Base-by-base conservation (phyloP, 1,140 invertebrate species). In the Dendroctonus ponderosae region DNA sequence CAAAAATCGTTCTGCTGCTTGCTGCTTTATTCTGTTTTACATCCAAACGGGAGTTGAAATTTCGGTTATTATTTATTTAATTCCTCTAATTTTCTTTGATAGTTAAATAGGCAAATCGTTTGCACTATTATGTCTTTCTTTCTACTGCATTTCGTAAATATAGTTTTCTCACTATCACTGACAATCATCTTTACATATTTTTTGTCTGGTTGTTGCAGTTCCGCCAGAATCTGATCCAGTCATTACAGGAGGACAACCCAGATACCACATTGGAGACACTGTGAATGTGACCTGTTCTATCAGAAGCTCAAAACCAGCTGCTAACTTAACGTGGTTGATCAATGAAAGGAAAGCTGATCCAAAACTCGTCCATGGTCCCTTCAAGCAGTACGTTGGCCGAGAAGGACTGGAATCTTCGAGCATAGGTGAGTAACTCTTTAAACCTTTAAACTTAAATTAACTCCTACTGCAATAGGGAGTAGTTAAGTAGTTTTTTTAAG, bases 281-380 rank as follows among this genome's bases (percentile, higher is more conserved):
- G 89, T 94, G 9, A 83, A 87, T 15, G 87, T 94, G 11, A 92
- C 92, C 77, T 94, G 92, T 79, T 92, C 91, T 9, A 92, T 91
- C 9, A 87, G 87, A 9, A 81, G 85, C 69, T 94, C 91, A 8
- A 87, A 92, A 73, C 92, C 92, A 0, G 90, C 91, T 0, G 91
- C 91, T 8, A 85, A 89, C 67, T 84, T 95, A 39, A 85, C 85
- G 44, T 95, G 93, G 93, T 91, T 90, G 77, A 91, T 95, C 75
- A 96, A 96, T 74, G 91, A 90, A 42, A 89, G 93, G 72, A 86
- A 87, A 72, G 85, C 82, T n/a, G 81, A 86, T 64, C 72, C 78
- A 26, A 73, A 77, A 44, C 82, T 82, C 70, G 74, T 85, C 51
- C 76, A 74, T 41, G 83, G 83, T 2, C 84, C 83, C 3, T 70